Conservation (phyloP, 2,797 vertebrate genomes). For the Thaleichthys pacificus region DNA sequence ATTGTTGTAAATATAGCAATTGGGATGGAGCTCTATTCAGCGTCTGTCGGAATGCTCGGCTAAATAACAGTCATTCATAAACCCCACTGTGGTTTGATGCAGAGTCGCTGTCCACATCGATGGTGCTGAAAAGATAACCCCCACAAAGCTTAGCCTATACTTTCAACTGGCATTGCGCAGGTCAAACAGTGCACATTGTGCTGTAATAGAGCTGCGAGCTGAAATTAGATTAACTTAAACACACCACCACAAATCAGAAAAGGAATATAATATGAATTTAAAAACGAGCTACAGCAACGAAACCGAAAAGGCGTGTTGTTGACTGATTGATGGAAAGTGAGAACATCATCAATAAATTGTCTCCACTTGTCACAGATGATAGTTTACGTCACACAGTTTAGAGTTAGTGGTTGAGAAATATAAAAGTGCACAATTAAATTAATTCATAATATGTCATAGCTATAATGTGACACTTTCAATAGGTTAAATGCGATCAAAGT, state of each 20-base stretch:
- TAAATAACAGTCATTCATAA: not conserved
- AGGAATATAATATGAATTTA: not conserved
- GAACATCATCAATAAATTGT: too few relatives aligned
- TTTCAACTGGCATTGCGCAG: not conserved
- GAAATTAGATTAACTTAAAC: not conserved
- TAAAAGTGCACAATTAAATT: too few relatives aligned
- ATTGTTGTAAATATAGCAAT: not conserved
- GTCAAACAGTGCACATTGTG: not conserved
- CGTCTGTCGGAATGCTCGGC: not conserved
- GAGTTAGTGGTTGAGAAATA: too few relatives aligned
- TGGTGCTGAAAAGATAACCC: constrained; percentile 52
- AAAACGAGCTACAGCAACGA: not conserved
- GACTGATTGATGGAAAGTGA: too few relatives aligned
- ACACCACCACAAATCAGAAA: not conserved
- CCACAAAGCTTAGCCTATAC: not conserved
- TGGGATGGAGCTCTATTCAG: not conserved
- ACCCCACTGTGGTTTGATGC: not conserved
- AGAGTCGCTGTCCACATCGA: constrained; percentile 33
- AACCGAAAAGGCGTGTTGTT: too few relatives aligned
- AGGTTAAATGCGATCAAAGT: too few relatives aligned
- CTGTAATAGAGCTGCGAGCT: too few relatives aligned
- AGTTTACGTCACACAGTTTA: too few relatives aligned
- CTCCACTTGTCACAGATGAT: too few relatives aligned
- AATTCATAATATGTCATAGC: not conserved
- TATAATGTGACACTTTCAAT: not conserved